Conservation (phyloP, 1,140 invertebrate genomes). For the Bactericera cockerelli region DNA sequence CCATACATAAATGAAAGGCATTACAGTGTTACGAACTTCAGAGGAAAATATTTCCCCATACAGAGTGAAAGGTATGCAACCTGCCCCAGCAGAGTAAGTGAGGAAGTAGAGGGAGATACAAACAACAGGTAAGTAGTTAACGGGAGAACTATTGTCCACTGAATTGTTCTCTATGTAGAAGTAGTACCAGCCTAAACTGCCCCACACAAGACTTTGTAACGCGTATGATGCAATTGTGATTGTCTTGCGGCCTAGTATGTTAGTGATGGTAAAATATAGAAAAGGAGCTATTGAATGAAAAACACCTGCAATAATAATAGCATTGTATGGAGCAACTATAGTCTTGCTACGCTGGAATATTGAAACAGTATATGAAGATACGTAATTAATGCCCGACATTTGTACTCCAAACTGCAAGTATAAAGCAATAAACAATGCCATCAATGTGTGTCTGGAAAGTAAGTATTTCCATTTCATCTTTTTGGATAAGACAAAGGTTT, state of each 20-base stretch:
- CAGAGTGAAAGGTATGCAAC: not conserved
- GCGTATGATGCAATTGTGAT: not conserved
- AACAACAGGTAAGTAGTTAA: not conserved
- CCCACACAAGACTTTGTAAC: not conserved
- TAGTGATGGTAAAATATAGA: not conserved
- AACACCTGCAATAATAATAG: not conserved
- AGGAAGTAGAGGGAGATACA: slow-evolving; percentile 4
- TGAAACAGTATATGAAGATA: not conserved
- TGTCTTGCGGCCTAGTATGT: not conserved
- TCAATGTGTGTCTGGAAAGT: not conserved
- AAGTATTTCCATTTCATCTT: not conserved
- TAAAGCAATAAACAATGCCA: not conserved
- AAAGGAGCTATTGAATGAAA: not conserved
- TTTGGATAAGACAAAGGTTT: not conserved
- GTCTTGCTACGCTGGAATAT: not conserved
- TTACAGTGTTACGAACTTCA: not conserved
- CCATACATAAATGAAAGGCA: slow-evolving; percentile 3
- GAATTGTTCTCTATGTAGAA: not conserved
- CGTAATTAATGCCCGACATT: not conserved
- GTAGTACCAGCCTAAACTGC: not conserved
- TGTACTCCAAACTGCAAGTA: not conserved
- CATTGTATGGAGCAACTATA: not conserved
- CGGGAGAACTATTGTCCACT: not conserved
- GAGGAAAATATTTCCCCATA: not conserved
- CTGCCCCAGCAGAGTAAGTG: not conserved